phyloP scores from a whole-genome alignment of 2,113 vertebrate species.

The Tachuris rubrigastra region DNA sequence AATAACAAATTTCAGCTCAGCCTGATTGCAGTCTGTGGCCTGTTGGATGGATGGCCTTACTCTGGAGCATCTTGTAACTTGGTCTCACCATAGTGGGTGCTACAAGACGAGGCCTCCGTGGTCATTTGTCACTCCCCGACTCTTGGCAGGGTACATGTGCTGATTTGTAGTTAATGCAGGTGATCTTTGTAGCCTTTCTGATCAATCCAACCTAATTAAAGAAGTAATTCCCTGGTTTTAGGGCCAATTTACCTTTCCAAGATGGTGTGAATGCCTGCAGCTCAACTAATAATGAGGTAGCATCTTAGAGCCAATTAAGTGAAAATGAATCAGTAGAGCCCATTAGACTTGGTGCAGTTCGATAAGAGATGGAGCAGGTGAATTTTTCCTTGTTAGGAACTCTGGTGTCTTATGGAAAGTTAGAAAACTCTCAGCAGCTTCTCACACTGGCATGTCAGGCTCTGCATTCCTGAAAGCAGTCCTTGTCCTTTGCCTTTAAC shows the following conservation, averaged over 20 bases:
- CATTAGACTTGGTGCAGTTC: slow-evolving; percentile 54
- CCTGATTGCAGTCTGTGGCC: background rate
- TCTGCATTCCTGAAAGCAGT: background rate
- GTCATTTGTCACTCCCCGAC: background rate
- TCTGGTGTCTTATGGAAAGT: background rate
- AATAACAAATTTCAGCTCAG: slow-evolving; percentile 36
- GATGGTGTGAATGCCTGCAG: slow-evolving; percentile 38
- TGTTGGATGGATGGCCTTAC: background rate
- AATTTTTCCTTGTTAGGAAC: slow-evolving; percentile 2
- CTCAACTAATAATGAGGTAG: slow-evolving; percentile 56
- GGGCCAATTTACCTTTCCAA: slow-evolving; percentile 51
- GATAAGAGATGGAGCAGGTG: background rate
- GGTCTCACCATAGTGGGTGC: background rate
- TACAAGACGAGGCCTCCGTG: background rate
- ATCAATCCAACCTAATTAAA: slow-evolving; percentile 68
- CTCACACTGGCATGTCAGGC: background rate
- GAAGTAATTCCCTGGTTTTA: slow-evolving; percentile 45
- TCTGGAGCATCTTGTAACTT: background rate
- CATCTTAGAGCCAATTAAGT: slow-evolving; percentile 62
- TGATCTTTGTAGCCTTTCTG: slow-evolving; percentile 40
- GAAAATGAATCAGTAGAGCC: slow-evolving; percentile 43
- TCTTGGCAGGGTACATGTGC: background rate
- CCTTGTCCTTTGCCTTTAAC: background rate
- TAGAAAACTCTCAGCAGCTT: background rate
- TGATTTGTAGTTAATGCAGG: background rate